Percentiles rank a stretch among this genome's conserved stretches.
phyloP scores from a whole-genome alignment of 2,113 vertebrate species.

The Melierax canorus region DNA sequence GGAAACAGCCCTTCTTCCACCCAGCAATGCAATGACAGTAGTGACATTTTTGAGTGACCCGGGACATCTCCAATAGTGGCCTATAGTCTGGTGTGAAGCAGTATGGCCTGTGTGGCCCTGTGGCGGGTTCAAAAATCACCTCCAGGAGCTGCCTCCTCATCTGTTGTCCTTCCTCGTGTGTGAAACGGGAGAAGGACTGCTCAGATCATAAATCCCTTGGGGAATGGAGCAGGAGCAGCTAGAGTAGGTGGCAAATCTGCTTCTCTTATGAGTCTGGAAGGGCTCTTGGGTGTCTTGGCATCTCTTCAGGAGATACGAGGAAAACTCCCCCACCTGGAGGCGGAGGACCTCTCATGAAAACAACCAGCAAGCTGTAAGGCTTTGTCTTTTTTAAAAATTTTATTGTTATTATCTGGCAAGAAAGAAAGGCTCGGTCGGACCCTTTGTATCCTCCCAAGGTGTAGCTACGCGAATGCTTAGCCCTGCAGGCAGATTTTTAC shows the following conservation, averaged over 20 bases:
- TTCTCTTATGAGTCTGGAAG: background rate
- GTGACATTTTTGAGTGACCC: background rate
- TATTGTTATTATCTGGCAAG: background rate
- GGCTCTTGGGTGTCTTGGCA: background rate
- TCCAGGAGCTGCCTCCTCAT: background rate
- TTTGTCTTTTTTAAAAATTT: background rate
- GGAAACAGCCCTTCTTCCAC: background rate
- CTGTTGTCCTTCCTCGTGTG: background rate
- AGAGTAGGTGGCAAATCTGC: slow-evolving; percentile 21
- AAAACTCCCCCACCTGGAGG: slow-evolving; percentile 22
- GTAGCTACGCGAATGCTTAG: background rate
- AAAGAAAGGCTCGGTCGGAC: background rate
- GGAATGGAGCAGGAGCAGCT: background rate
- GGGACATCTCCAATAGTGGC: background rate
- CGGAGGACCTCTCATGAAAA: background rate
- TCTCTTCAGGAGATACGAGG: slow-evolving; percentile 10
- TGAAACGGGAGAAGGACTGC: background rate
- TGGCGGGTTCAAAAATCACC: background rate
- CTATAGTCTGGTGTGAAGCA: background rate
- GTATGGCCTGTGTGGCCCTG: background rate
- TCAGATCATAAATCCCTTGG: background rate
- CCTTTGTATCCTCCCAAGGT: background rate
- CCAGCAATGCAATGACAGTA: background rate
- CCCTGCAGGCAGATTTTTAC: background rate
- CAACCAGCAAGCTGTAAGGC: background rate